These are phyloP conservation scores for Paracentrotus lividus DNA, from an alignment of 53 echinoderm and acorn worm species.

Conservation along the genomic window DNA sequence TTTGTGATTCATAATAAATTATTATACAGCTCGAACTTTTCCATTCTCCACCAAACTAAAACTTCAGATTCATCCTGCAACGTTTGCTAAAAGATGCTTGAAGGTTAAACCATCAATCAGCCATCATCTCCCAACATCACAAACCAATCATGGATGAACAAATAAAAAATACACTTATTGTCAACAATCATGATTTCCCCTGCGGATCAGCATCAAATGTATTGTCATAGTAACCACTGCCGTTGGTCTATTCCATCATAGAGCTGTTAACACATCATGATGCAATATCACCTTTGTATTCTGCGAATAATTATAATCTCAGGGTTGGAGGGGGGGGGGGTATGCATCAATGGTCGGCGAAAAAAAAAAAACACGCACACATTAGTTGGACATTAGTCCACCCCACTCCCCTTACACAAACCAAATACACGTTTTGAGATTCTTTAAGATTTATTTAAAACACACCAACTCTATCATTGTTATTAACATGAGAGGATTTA, in stretches of 20 bases:
- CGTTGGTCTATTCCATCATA: background rate
- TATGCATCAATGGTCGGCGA: too few relatives aligned
- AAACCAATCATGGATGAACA: constrained; percentile 16
- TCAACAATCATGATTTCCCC: constrained; percentile 30
- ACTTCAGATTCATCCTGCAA: background rate
- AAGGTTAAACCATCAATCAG: background rate
- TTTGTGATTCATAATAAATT: background rate
- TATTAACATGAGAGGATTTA: background rate
- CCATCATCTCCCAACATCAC: background rate
- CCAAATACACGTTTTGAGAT: too few relatives aligned
- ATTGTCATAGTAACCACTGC: background rate
- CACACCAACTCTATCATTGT: too few relatives aligned
- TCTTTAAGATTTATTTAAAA: too few relatives aligned
- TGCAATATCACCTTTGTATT: background rate
- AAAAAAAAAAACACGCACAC: too few relatives aligned
- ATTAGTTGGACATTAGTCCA: too few relatives aligned
- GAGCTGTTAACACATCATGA: background rate
- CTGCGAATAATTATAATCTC: background rate
- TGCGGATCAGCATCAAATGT: background rate
- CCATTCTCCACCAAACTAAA: background rate
- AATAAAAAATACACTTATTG: background rate
- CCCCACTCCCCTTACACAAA: too few relatives aligned
- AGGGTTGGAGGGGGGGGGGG: too few relatives aligned
- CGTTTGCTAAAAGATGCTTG: background rate
- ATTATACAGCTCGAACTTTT: background rate